Evolutionary conservation across 2,113 vertebrate genomes (phyloP).

Genomic region (Psettodes erumei): DNA sequence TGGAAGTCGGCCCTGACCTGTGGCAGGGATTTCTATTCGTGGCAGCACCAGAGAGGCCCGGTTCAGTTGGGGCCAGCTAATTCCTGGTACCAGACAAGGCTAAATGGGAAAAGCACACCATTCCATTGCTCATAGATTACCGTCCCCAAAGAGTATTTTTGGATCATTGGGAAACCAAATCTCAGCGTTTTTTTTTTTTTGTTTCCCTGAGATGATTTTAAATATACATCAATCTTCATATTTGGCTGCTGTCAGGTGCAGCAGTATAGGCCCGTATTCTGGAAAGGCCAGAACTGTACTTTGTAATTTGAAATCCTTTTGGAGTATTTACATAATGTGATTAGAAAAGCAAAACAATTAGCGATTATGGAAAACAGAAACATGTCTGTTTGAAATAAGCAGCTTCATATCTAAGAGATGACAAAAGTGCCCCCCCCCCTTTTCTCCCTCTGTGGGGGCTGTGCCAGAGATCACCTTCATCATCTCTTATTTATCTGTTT

Average conservation of each 20-base stretch:
- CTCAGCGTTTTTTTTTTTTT: slow-evolving; percentile 15
- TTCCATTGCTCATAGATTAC: slow-evolving; percentile 45
- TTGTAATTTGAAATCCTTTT: not conserved
- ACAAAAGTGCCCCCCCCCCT: not conserved
- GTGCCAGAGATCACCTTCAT: not conserved
- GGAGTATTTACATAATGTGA: no score
- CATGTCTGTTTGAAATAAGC: not conserved
- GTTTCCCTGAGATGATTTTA: slow-evolving; percentile 24
- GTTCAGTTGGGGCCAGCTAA: slow-evolving; percentile 62
- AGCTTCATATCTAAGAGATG: not conserved
- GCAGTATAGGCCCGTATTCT: not conserved
- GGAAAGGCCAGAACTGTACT: not conserved
- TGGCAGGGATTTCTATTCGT: slow-evolving; percentile 66
- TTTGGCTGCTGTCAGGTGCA: slow-evolving; percentile 13
- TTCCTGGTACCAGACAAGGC: slow-evolving; percentile 55
- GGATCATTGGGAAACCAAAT: slow-evolving; percentile 46
- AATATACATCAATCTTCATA: not conserved
- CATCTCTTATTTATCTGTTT: not conserved
- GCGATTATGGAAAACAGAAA: not conserved
- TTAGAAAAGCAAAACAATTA: not conserved
- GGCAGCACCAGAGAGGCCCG: slow-evolving; percentile 48
- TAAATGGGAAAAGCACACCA: slow-evolving; percentile 57
- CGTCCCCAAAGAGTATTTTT: slow-evolving; percentile 36
- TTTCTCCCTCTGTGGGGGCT: no score
- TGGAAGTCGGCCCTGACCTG: slow-evolving; percentile 67